Percentiles rank a stretch among this genome's conserved stretches.
Conservation (phyloP, 2,113 vertebrate genomes). For the Carassius gibelio region DNA sequence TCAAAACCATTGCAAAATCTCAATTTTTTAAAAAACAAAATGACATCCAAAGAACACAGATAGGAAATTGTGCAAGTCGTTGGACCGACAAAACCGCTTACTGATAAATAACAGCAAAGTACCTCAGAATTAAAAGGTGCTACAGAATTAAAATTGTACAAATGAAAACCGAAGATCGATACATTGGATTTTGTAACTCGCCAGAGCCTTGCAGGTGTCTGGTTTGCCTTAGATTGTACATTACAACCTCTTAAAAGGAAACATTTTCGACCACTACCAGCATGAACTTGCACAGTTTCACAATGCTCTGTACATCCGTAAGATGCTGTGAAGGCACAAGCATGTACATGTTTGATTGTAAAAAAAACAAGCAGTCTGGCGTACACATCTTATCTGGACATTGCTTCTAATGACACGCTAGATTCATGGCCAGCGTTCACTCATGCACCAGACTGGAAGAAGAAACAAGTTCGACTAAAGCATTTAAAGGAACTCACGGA, state of each 20-base stretch:
- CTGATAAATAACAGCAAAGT: conserved; percentile 31
- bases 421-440: conserved; percentile 19
- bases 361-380: conserved; percentile 28
- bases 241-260: background rate
- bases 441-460: conserved; percentile 39
- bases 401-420: conserved; percentile 31
- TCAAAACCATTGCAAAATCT: conserved; percentile 16
- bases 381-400: conserved; percentile 32
- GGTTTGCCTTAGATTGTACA: background rate
- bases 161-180: conserved; percentile 32
- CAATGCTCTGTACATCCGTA: conserved; percentile 20
- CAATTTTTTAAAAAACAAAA: conserved; percentile 4
- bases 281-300: conserved; percentile 40
- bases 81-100: conserved; percentile 37
- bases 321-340: conserved; percentile 42
- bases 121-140: conserved; percentile 42
- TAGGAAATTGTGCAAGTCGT: conserved; percentile 38
- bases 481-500: conserved; percentile 22
- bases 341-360: conserved; percentile 30
- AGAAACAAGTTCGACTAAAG: conserved; percentile 32
- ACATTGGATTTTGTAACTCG: background rate
- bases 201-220: background rate
- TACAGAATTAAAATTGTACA: conserved; percentile 45
- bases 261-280: background rate
- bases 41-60: conserved; percentile 18